phyloP scores from a whole-genome alignment of 2,888 invertebrate species.

The Epinotia nisella region DNA sequence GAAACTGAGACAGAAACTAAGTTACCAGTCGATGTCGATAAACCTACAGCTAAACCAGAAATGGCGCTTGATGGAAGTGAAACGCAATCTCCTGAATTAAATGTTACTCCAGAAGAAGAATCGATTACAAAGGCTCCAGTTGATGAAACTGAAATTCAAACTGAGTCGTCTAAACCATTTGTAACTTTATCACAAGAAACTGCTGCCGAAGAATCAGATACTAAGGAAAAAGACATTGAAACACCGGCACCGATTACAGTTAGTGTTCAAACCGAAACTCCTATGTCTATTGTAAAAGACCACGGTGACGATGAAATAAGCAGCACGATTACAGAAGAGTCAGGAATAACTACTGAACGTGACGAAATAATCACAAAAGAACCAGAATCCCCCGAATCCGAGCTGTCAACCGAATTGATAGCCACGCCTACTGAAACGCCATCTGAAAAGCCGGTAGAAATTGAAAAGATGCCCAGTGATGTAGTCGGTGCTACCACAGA shows the following conservation, averaged over 20 bases:
- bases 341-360: not conserved
- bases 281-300: constrained; percentile 39
- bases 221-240: constrained; percentile 11
- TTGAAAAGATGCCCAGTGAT: constrained; percentile 13
- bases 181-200: constrained; percentile 29
- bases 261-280: constrained; percentile 22
- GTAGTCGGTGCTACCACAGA: constrained; percentile 4
- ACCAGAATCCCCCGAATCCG: constrained; percentile 14
- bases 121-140: constrained; percentile 19
- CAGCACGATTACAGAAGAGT: constrained; percentile 10
- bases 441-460: constrained; percentile 11
- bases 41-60: constrained; percentile 26
- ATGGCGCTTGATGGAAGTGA: not conserved
- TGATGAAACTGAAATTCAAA: constrained; percentile 24
- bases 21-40: not conserved
- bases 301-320: constrained; percentile 12
- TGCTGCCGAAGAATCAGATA: constrained; percentile 38
- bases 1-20: constrained; percentile 18
- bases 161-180: constrained; percentile 22
- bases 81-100: constrained; percentile 8
- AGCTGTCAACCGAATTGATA: not conserved
- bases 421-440: not conserved
- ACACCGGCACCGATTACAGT: constrained; percentile 17
- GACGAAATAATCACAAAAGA: constrained; percentile 5
- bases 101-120: constrained; percentile 9